phyloP scores from a whole-genome alignment of 2,797 vertebrate genomes.

The Bradypodion pumilum region DNA sequence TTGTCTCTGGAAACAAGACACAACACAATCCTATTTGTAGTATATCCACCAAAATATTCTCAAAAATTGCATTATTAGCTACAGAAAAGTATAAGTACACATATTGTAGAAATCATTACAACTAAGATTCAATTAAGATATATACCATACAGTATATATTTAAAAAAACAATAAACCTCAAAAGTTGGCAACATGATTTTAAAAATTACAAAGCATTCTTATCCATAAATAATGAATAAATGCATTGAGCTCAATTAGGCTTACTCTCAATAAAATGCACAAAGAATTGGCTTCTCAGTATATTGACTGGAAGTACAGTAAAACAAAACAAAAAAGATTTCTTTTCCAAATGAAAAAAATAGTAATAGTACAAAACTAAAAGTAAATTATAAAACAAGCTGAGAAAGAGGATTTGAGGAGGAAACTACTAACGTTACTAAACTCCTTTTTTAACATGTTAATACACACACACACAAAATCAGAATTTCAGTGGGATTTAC shows the following conservation, averaged over 20 bases:
- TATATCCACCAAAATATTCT: neutral
- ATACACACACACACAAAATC: neutral
- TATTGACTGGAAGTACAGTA: neutral
- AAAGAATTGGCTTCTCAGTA: neutral
- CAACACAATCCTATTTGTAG: neutral
- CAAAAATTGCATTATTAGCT: neutral
- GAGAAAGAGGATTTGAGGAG: neutral
- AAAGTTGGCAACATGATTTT: neutral
- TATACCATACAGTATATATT: neutral
- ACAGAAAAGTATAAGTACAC: neutral
- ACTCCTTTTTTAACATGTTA: neutral
- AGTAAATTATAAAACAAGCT: neutral
- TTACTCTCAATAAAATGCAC: neutral
- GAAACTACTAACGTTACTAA: neutral
- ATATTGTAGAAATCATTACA: neutral
- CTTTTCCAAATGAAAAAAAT: neutral
- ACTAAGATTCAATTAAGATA: neutral
- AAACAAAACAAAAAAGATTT: neutral
- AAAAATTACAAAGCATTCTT: neutral
- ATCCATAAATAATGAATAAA: neutral
- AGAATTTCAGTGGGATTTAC: neutral
- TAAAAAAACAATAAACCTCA: neutral
- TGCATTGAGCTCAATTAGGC: neutral
- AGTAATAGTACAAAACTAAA: neutral
- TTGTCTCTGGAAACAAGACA: neutral